Evolutionary conservation across 1,140 invertebrate genomes (phyloP).

Genomic region (Cotesia vestalis): DNA sequence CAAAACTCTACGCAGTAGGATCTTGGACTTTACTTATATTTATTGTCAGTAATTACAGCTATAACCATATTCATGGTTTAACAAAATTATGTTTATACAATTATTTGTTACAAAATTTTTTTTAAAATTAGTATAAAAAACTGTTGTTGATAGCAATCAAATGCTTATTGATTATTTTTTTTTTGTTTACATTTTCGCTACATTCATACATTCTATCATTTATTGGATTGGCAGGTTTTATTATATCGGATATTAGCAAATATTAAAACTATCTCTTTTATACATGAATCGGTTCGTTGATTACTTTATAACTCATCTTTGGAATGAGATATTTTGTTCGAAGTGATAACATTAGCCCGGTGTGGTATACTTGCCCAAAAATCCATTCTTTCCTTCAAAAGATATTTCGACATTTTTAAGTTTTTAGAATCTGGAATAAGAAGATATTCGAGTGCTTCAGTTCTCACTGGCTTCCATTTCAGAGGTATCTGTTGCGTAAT

Average conservation of each 20-base stretch:
- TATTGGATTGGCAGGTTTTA: too few relatives aligned
- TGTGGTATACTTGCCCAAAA: conserved; percentile 61
- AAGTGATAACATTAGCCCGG: conserved; percentile 14
- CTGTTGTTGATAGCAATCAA: neutral
- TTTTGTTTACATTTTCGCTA: neutral
- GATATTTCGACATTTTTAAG: conserved; percentile 57
- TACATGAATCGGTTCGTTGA: too few relatives aligned
- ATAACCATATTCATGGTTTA: too few relatives aligned
- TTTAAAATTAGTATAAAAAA: neutral
- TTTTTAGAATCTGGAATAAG: conserved; percentile 55
- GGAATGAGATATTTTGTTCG: neutral
- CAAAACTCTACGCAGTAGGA: too few relatives aligned
- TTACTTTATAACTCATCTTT: conserved; percentile 51
- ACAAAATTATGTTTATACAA: neutral
- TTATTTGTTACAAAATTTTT: conserved; percentile 18
- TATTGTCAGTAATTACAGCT: neutral
- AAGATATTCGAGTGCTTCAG: conserved; percentile 61
- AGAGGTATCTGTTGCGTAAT: conserved; percentile 49
- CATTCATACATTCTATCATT: too few relatives aligned
- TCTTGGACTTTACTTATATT: neutral
- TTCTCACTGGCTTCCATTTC: conserved; percentile 65
- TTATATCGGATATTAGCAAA: too few relatives aligned
- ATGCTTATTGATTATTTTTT: conserved; percentile 6
- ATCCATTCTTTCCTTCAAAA: conserved; percentile 56
- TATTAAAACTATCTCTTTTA: too few relatives aligned